Evolutionary conservation across 2,113 vertebrate species (phyloP).

Genomic region (Corvus hawaiiensis): DNA sequence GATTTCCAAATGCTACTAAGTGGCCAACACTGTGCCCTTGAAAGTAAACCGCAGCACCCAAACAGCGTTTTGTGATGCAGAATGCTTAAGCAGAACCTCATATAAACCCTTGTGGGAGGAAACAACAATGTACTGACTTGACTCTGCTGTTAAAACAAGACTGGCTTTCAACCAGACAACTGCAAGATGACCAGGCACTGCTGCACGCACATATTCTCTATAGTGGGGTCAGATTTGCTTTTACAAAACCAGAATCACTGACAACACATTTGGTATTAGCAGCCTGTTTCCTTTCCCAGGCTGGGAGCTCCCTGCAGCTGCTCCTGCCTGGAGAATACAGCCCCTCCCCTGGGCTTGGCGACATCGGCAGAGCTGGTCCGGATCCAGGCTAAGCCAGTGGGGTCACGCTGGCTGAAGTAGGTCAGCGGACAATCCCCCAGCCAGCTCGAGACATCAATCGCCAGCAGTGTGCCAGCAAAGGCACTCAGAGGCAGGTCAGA

Average conservation of each 20-base stretch:
- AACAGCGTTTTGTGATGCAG: neutral
- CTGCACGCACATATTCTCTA: accelerated
- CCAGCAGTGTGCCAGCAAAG: neutral
- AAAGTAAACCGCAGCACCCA: neutral
- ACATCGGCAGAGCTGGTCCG: neutral
- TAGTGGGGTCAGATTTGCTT: neutral
- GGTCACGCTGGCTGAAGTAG: neutral
- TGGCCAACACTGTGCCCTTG: neutral
- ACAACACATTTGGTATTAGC: neutral
- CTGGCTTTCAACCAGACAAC: neutral
- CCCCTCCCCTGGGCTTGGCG: neutral
- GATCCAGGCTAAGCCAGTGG: neutral
- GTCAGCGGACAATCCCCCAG: neutral
- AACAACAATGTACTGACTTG: neutral
- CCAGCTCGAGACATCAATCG: neutral
- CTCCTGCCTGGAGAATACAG: neutral
- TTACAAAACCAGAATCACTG: neutral
- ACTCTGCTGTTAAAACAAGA: neutral
- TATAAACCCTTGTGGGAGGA: neutral
- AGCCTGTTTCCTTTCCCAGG: neutral
- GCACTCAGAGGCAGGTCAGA: neutral
- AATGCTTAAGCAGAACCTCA: neutral
- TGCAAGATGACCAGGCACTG: neutral
- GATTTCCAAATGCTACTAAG: neutral
- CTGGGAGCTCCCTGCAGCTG: neutral